phyloP scores from a whole-genome alignment of 2,888 invertebrate genomes.

The Caenorhabditis virilis region DNA sequence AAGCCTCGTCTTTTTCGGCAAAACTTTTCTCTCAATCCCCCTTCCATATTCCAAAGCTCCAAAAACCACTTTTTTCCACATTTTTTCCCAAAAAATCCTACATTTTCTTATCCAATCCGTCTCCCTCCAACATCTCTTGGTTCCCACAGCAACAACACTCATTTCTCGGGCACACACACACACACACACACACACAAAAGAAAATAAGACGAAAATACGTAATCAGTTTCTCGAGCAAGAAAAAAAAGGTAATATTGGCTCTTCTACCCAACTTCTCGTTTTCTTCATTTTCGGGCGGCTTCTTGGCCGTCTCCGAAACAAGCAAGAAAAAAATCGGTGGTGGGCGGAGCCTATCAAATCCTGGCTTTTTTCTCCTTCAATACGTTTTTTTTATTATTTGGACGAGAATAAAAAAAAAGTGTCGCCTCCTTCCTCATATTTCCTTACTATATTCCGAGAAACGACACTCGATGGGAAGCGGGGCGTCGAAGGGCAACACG shows the following conservation, averaged over 20 bases:
- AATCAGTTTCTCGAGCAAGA: neutral
- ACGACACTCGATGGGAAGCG: constrained; percentile 42
- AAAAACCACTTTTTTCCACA: neutral
- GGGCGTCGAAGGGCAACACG: constrained; percentile 26
- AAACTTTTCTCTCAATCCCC: no score
- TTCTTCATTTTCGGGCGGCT: constrained; percentile 4
- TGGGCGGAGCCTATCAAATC: neutral
- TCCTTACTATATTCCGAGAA: no score
- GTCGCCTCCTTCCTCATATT: no score
- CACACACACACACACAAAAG: no score
- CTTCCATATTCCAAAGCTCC: no score
- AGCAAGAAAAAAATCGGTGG: neutral
- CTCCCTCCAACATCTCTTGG: no score
- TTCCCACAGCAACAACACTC: no score
- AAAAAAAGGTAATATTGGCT: no score
- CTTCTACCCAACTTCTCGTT: constrained; percentile 1
- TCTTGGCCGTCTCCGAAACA: neutral
- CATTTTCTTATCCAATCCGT: no score
- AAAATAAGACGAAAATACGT: constrained; percentile 2
- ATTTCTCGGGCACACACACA: no score
- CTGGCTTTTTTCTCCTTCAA: neutral
- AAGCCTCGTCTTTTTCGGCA: no score
- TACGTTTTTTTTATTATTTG: neutral
- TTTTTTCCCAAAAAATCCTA: neutral
- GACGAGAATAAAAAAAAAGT: no score